These are phyloP conservation scores for Caenorhabditis sp. DNA, from an alignment of 2,888 invertebrate species.

Conservation along the genomic window DNA sequence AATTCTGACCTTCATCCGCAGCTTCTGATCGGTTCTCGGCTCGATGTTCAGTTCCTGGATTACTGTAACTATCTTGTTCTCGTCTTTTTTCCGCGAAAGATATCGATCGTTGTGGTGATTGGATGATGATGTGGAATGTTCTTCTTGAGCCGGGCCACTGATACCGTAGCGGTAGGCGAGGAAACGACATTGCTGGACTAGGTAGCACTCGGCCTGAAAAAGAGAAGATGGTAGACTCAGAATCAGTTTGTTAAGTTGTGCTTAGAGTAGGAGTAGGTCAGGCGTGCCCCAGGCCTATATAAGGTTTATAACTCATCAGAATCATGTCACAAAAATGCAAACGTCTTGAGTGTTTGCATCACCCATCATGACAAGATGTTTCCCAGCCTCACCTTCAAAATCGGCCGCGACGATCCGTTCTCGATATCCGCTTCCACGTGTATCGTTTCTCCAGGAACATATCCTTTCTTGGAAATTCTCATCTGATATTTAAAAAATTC, in stretches of 20 bases:
- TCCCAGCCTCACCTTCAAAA: constrained; percentile 61
- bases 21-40: constrained; percentile 37
- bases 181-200: constrained; percentile 58
- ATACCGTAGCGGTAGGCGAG: constrained; percentile 64
- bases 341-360: no score
- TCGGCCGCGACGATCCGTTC: constrained; percentile 53
- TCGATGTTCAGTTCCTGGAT: constrained; percentile 50
- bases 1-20: constrained; percentile 43
- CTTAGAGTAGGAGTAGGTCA: no score
- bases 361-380: no score
- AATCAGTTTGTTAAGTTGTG: no score
- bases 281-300: no score
- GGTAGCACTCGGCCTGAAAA: constrained; percentile 57
- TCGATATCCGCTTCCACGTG: constrained; percentile 61
- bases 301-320: no score
- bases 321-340: no score
- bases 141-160: constrained; percentile 30
- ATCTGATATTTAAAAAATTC: constrained; percentile 31
- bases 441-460: constrained; percentile 67
- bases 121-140: constrained; percentile 10
- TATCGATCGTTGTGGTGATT: constrained; percentile 50
- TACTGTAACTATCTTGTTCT: constrained; percentile 31
- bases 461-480: constrained; percentile 65
- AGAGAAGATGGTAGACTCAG: no score
- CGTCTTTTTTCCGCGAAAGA: constrained; percentile 51